These are phyloP conservation scores for Baccha elongata DNA, from an alignment of 2,888 invertebrate species.

Conservation along the genomic window DNA sequence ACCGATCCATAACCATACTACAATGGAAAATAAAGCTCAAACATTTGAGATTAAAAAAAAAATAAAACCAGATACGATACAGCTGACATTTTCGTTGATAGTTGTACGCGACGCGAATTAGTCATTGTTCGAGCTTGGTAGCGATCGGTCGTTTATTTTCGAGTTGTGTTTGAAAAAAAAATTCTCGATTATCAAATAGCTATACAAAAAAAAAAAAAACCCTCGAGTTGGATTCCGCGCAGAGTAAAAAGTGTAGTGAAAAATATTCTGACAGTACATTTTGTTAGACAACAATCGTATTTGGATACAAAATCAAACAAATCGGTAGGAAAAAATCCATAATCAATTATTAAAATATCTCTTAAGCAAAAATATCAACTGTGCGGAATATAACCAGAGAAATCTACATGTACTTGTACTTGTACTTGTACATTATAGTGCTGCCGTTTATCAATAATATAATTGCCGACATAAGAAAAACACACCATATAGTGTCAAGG, in stretches of 20 bases:
- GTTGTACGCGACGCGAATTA: constrained; percentile 46
- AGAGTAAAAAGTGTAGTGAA: constrained; percentile 35
- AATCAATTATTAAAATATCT: not conserved
- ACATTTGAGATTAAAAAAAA: not conserved
- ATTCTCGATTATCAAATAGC: constrained; percentile 18
- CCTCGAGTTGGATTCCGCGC: constrained; percentile 53
- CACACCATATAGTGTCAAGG: constrained; percentile 63
- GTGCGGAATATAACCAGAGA: constrained; percentile 14
- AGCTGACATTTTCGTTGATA: constrained; percentile 19
- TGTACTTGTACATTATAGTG: not conserved
- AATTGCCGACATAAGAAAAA: constrained; percentile 18
- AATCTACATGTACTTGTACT: not conserved
- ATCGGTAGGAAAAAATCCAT: constrained; percentile 60
- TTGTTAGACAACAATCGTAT: constrained; percentile 7
- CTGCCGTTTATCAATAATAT: not conserved
- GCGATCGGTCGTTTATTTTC: constrained; percentile 60
- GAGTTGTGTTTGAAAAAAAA: not conserved
- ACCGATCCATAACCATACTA: constrained; percentile 2
- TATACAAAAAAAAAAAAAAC: too few relatives aligned
- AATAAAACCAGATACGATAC: not conserved
- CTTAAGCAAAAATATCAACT: not conserved
- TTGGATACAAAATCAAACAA: constrained; percentile 17
- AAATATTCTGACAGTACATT: constrained; percentile 23
- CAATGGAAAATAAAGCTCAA: not conserved
- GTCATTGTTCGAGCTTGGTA: constrained; percentile 56